phyloP scores from a whole-genome alignment of 2,888 invertebrate species.

The Trilocha varians region DNA sequence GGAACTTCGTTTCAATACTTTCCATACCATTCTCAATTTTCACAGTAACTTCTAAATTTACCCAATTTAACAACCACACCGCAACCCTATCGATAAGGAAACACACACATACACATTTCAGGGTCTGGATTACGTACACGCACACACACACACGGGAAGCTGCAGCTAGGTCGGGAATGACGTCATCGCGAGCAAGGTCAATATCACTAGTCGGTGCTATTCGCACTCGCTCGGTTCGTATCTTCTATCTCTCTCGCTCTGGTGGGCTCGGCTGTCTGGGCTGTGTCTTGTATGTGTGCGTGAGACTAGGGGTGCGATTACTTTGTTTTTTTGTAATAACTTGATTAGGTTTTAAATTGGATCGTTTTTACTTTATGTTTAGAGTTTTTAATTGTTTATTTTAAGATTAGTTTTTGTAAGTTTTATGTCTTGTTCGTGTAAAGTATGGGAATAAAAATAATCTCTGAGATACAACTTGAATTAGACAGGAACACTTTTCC shows the following conservation, averaged over 20 bases:
- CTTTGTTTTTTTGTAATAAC: constrained; percentile 4
- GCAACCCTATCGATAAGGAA: constrained; percentile 6
- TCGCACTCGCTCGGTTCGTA: constrained; percentile 22
- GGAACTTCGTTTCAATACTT: too few relatives aligned
- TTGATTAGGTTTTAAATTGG: too few relatives aligned
- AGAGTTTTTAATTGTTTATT: too few relatives aligned
- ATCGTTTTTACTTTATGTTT: too few relatives aligned
- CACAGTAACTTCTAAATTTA: background rate
- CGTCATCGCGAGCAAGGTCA: constrained; percentile 73
- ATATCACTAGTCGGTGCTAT: constrained; percentile 47
- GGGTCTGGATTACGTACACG: constrained; percentile 67
- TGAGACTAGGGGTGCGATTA: too few relatives aligned
- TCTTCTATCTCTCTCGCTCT: constrained; percentile 26
- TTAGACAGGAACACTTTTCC: too few relatives aligned
- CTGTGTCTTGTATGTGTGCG: constrained; percentile 40
- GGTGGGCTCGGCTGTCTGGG: constrained; percentile 57
- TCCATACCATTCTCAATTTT: background rate
- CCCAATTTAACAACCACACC: background rate
- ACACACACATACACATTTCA: constrained; percentile 36
- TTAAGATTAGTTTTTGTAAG: too few relatives aligned
- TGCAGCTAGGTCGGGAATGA: constrained; percentile 76
- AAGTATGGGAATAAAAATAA: too few relatives aligned
- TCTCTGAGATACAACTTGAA: too few relatives aligned
- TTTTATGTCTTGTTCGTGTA: too few relatives aligned
- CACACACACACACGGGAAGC: constrained; percentile 26